Base-by-base conservation (phyloP, 1,140 invertebrate genomes). In the Anastatus disparis region DNA sequence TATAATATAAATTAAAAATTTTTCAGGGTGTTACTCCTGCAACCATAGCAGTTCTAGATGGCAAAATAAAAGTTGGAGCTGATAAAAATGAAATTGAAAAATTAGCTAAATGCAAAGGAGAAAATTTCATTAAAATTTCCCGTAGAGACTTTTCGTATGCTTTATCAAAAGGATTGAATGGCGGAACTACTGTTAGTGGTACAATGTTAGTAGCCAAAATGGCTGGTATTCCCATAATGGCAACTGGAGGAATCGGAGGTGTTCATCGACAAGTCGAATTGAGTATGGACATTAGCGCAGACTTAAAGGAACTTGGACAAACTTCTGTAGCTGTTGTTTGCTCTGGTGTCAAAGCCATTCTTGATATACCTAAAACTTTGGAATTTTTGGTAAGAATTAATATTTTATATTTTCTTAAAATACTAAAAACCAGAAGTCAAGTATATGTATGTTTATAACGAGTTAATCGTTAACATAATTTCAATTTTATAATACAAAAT, bases 341-440 rank as follows among this genome's bases (percentile, higher is more conserved):
- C 72, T 95, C 96, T 77, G 98, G 98, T 15, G 90, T 98, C 40
- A 99, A 99, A 87, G 97, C 97, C 38, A 99, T 99, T 77, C 87
- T 99, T 29, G 98, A 99, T 82, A 97, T 99, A 78, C 91, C 90
- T 1, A 92, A 93, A 78, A 99, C 97, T 1, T 86, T 99, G 29
- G 98, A 99, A 83, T 98, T 93, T 81, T 85, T 99, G 87, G 95
- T 93, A 87, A 88, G 78, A 79, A 69, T 44, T 46, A 10, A 27
- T 31, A 35, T 38, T 38, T 12, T 6, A 38, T 38, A 12, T 6
- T n/a, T n/a, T n/a, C n/a, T n/a, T n/a, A n/a, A n/a, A n/a, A n/a
- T n/a, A n/a, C n/a, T n/a, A n/a, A n/a, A n/a, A 12, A 7, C 12
- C 35, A 38, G 35, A 38, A 38, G 35, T 7, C 12, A 38, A 12